Evolutionary conservation across 2,797 vertebrate species (phyloP).

Genomic region (Prionace glauca): DNA sequence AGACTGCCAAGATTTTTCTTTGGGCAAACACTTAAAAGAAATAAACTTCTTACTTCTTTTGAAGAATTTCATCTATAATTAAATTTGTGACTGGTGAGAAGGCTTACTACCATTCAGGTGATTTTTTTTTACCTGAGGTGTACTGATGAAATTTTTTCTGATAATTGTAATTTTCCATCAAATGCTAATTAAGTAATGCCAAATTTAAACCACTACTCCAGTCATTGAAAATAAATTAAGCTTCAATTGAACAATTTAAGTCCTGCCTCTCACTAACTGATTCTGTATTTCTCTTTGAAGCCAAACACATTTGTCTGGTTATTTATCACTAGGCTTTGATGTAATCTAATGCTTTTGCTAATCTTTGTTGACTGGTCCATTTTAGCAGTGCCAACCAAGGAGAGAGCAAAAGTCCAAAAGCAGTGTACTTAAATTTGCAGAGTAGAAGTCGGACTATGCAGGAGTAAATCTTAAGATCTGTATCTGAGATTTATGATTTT

Average conservation of each 20-base stretch:
- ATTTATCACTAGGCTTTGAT: neutral
- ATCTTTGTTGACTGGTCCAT: conserved; percentile 42
- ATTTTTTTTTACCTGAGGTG: neutral
- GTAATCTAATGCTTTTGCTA: conserved; percentile 1
- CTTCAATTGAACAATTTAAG: neutral
- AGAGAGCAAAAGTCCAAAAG: conserved; percentile 67
- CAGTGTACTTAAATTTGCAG: conserved; percentile 78
- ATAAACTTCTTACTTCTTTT: no score
- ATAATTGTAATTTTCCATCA: neutral
- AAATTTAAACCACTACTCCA: neutral
- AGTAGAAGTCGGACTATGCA: conserved; percentile 81
- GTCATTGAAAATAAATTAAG: neutral
- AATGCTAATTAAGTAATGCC: neutral
- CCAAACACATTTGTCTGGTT: neutral
- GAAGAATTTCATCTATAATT: neutral
- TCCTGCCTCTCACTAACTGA: neutral
- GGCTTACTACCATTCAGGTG: neutral
- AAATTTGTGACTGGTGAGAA: neutral
- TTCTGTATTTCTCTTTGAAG: conserved; percentile 1
- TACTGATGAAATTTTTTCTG: neutral
- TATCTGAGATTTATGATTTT: conserved; percentile 73
- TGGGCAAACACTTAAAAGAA: no score
- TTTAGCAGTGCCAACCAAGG: conserved; percentile 72
- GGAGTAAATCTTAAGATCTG: conserved; percentile 77
- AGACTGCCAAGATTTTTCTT: neutral